phyloP scores from a whole-genome alignment of 2,113 vertebrate genomes.

The Sapajus apella region DNA sequence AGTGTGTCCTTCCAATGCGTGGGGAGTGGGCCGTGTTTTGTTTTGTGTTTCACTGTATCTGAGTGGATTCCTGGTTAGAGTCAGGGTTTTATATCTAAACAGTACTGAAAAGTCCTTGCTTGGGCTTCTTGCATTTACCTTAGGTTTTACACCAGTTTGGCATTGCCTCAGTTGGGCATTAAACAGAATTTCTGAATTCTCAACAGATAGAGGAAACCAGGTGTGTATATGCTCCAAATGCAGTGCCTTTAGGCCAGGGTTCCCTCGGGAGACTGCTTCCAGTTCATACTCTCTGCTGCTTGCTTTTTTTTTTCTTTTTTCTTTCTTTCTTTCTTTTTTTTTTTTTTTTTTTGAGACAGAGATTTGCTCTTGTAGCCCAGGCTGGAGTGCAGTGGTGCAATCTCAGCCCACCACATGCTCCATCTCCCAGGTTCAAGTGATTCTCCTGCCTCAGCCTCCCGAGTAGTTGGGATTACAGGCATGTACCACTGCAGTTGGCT shows the following conservation, averaged over 20 bases:
- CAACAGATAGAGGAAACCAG: conserved; percentile 79
- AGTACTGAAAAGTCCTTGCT: conserved; percentile 47
- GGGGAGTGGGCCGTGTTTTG: too few relatives aligned
- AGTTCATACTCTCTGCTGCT: conserved; percentile 56
- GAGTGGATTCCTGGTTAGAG: not conserved
- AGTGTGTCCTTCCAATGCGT: not conserved
- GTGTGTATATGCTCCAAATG: conserved; percentile 77
- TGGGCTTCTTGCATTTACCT: conserved; percentile 73
- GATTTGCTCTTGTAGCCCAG: too few relatives aligned
- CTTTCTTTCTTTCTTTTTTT: too few relatives aligned
- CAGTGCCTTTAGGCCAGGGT: conserved; percentile 60
- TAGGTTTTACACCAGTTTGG: conserved; percentile 73
- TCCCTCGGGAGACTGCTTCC: conserved; percentile 76
- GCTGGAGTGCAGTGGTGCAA: too few relatives aligned
- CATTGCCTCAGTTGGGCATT: conserved; percentile 81
- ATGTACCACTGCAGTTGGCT: too few relatives aligned
- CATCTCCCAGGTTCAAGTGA: too few relatives aligned
- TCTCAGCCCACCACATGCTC: too few relatives aligned
- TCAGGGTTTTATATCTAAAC: not conserved
- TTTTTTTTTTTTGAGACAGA: too few relatives aligned
- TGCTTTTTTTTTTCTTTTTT: too few relatives aligned
- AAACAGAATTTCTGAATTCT: conserved; percentile 76
- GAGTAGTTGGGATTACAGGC: too few relatives aligned
- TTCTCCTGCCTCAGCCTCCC: too few relatives aligned
- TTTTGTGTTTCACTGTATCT: not conserved